These are phyloP conservation scores for Ptyas mucosa DNA, from an alignment of 2,113 vertebrate genomes.

Conservation along the genomic window DNA sequence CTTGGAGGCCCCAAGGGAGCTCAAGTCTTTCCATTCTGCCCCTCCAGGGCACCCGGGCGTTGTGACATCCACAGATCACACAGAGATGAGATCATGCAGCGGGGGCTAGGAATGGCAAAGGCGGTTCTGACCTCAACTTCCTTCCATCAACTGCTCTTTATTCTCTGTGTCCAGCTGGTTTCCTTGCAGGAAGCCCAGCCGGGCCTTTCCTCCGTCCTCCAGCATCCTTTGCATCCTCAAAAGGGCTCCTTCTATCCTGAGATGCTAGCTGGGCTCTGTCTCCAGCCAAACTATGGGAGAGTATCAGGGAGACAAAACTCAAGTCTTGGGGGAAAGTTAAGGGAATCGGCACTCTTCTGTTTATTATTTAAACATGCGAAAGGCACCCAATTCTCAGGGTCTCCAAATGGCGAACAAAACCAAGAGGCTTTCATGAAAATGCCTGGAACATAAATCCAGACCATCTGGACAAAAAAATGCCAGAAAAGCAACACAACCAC, in stretches of 20 bases:
- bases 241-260: background rate
- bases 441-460: background rate
- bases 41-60: accelerated
- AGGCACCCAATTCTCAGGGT: too few species aligned
- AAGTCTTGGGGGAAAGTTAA: background rate
- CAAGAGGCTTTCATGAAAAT: background rate
- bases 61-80: background rate
- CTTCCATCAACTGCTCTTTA: too few species aligned
- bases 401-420: background rate
- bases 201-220: background rate
- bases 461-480: too few species aligned
- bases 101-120: background rate
- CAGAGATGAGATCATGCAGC: background rate
- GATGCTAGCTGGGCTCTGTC: too few species aligned
- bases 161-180: background rate
- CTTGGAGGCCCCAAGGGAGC: background rate
- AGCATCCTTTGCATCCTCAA: background rate
- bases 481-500: too few species aligned
- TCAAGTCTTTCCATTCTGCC: too few species aligned
- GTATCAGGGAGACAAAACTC: background rate
- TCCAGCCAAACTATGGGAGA: background rate
- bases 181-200: background rate
- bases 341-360: too few species aligned
- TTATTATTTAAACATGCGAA: too few species aligned
- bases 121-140: background rate